These are phyloP conservation scores for Dasysyrphus tricinctus DNA, from an alignment of 2,888 invertebrate genomes.

Conservation along the genomic window DNA sequence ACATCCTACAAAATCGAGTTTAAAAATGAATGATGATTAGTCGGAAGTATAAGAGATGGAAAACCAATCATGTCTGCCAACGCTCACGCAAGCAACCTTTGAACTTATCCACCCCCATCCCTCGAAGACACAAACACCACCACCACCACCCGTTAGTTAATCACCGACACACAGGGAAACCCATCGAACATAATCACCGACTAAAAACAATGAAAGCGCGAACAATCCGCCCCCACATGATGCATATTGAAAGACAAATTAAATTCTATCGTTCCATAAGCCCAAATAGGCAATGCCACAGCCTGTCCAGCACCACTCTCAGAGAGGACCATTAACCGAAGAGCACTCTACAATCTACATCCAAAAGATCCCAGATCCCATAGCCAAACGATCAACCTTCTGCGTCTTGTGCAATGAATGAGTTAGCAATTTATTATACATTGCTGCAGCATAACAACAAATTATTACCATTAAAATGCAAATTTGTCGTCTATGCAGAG, in stretches of 20 bases:
- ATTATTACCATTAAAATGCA: conserved; percentile 76
- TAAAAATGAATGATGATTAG: conserved; percentile 37
- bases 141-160: conserved; percentile 42
- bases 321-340: conserved; percentile 55
- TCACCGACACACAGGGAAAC: conserved; percentile 41
- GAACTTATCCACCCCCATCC: conserved; percentile 52
- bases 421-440: conserved; percentile 73
- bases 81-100: conserved; percentile 67
- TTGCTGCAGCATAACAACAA: conserved; percentile 72
- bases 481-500: conserved; percentile 69
- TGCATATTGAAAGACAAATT: conserved; percentile 73
- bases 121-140: conserved; percentile 1
- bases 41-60: conserved; percentile 43
- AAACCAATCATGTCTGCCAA: conserved; percentile 41
- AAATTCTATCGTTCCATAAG: conserved; percentile 66
- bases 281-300: conserved; percentile 67
- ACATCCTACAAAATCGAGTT: background rate
- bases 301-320: conserved; percentile 61
- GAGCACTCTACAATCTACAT: conserved; percentile 8
- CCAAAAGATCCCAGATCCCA: conserved; percentile 1
- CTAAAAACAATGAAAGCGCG: conserved; percentile 70
- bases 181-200: conserved; percentile 54
- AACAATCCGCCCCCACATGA: conserved; percentile 74
- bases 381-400: conserved; percentile 66
- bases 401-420: conserved; percentile 73